Base-by-base conservation (phyloP, 2,797 vertebrate genomes). In the Mus spretus region DNA sequence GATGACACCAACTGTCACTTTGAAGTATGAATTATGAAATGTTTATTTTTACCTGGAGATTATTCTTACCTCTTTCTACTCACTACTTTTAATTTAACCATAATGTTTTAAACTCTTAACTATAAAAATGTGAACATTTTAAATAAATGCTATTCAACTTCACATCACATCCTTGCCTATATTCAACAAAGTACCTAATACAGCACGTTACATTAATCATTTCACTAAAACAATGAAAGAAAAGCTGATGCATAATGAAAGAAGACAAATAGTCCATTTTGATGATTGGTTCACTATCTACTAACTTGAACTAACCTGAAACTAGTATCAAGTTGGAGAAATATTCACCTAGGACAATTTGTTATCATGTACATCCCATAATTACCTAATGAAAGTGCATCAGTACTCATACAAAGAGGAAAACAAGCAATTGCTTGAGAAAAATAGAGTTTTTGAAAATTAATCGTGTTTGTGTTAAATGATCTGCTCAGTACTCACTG, bases 271-370 rank as follows among this genome's bases (percentile, higher is more conserved):
- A 19, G 28, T 53, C 26, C 14, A 34, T n/a, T 53, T 53, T 70
- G 67, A 67, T n/a, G 1, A 65, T n/a, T 50, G 20, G 22, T 65
- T 44, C 63, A n/a, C 31, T 70, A 22, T 50, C 19, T 34, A 53
- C 6, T 53, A 70, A n/a, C 34, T 7, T 70, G 47, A 86, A 70
- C 6, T n/a, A 70, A 44, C 37, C 37, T 40, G 14, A 82, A 40
- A 17, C 24, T 61, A 61, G 26, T 28, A 40, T 3, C n/a, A 40
- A 83, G 13, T 40, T 40, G 47, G 6, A 89, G 37, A 0, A 82
- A 26, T 83, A 70, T 91, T 94, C 83, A 67, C 1, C 15, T 82
- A 57, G 90, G 6, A 87, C 26, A 91, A 86, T 75, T 86, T 24
- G 20, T 15, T 59, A 94, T 85, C 28, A n/a, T 67, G 55, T 24